Base-by-base conservation (phyloP, 2,797 vertebrate genomes). In the Acropternis orthonyx region DNA sequence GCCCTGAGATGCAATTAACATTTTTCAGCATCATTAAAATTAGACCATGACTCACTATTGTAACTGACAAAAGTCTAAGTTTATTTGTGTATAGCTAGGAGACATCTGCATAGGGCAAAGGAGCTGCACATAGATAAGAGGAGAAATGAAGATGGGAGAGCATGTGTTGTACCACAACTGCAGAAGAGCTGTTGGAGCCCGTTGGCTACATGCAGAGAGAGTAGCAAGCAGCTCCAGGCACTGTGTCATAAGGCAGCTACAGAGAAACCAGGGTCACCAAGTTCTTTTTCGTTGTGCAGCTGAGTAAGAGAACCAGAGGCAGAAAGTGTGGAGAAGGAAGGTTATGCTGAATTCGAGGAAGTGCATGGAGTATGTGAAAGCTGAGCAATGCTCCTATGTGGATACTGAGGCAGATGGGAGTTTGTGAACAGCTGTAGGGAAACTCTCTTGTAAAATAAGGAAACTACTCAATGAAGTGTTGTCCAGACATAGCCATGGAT, bases 131-230 rank as follows among this genome's bases (percentile, higher is more conserved):
- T 9, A 39, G 49, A 23, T 4, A 28, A 67, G 30, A 16, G 22
- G 24, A 68, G 55, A 63, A 86, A 21, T 0, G 0, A 66, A n/a
- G 30, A 17, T 0, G 3, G 36, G 54, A 75, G 44, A 30, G 20
- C 0, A 0, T 27, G 14, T 10, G 41, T 7, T 34, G 23, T 34
- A 21, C 28, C 23, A 27, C 0, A 1, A 6, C 36, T 7, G 2
- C 41, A 37, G 55, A 49, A 79, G 51, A 67, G 30, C 48, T 2
- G 7, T 28, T 0, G 0, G 49, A 79, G 14, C 20, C 30, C 28
- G 12, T 6, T 0, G 0, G 17, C 26, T 41, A 34, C 0, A 0
- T 3, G 21, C 4, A 7, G 30, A 49, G 36, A 46, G 9, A 67
- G 61, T 22, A 74, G 43, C 11, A 28, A 34, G 21, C 72, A 85